Base-by-base conservation (phyloP, 2,797 vertebrate species). In the Todus mexicanus region DNA sequence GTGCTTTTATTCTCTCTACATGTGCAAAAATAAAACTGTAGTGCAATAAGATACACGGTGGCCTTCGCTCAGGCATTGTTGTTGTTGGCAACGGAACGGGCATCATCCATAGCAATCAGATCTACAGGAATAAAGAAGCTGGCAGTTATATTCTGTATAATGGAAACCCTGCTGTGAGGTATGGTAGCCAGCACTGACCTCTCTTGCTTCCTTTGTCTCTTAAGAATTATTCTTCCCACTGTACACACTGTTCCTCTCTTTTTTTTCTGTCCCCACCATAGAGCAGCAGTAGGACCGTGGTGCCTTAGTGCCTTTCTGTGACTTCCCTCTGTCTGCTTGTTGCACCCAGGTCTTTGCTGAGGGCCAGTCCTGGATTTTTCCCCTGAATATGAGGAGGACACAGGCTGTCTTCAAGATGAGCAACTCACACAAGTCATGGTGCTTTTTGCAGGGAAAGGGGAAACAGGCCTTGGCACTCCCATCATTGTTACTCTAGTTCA, bases 81-180 rank as follows among this genome's bases (percentile, higher is more conserved):
- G 97, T 99, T 87, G 98, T 98, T 93, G 98, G 99, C 96, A 99
- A 98, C 66, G 98, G 98, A 77, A 99, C 98, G 97, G 98, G 99
- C 90, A 97, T 98, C 96, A 98, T 99, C 97, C 98, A 98, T 82
- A 99, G 98, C 97, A 99, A 99, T 97, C 98, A 98, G 94, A 99
- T 99, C 97, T 99, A 98, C 88, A 98, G 98, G 96, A 99, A 99
- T 97, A 99, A 99, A 96, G 99, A 99, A 94, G 99, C 99, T n/a
- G 99, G 98, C 84, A 98, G 99, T 95, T 99, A 99, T 95, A 98
- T 99, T 96, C 98, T 99, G 78, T 99, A 98, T 97, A 98, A 98
- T 6, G 98, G 99, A 89, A 99, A 99, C 95, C 99, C 98, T 48
- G 93, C 99, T 37, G 99, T 99, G 97, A 98, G 98, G 98, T 99